phyloP scores from a whole-genome alignment of 2,113 vertebrate genomes.

The Motacilla tschutschensis region DNA sequence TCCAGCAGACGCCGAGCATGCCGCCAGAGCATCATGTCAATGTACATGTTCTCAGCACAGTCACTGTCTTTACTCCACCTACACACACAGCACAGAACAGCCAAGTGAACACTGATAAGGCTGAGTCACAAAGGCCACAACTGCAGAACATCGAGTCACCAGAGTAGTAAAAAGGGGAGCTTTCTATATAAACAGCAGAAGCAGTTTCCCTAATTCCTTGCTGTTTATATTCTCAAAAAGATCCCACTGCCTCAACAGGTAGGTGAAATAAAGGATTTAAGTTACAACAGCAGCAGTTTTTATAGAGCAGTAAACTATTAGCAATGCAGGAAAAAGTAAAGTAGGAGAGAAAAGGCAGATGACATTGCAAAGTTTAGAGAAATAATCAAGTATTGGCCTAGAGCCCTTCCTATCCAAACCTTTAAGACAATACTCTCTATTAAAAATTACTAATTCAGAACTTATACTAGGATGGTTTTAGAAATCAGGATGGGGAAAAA shows the following conservation, averaged over 20 bases:
- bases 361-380: neutral
- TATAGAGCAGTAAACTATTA: neutral
- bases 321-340: neutral
- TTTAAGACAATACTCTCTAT: neutral
- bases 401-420: neutral
- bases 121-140: rapidly evolving
- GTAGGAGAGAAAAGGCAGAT: neutral
- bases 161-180: neutral
- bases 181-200: neutral
- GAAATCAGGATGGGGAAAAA: neutral
- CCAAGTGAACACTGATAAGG: neutral
- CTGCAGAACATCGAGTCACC: neutral
- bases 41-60: conserved; percentile 95
- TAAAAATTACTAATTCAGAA: neutral
- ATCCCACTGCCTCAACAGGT: neutral
- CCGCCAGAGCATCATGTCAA: conserved; percentile 97
- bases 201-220: neutral
- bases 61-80: conserved; percentile 85
- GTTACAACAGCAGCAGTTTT: neutral
- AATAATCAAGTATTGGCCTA: neutral
- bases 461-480: neutral
- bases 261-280: neutral
- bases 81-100: neutral
- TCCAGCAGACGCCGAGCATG: conserved; percentile 93
- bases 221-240: neutral